Evolutionary conservation across 2,113 vertebrate genomes (phyloP).

Genomic region (Mirounga angustirostris): DNA sequence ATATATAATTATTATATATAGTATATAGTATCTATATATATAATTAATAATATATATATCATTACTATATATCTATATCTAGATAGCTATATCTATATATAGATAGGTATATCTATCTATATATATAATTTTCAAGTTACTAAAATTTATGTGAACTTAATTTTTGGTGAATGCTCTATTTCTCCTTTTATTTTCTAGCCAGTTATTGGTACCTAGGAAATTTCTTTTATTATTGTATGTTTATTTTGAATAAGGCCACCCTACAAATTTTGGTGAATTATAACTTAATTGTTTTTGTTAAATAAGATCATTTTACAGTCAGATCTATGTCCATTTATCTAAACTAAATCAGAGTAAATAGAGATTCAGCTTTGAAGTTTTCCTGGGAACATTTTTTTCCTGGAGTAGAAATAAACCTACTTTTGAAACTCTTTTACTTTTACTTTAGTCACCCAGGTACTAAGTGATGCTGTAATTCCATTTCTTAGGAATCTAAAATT

Average conservation of each 20-base stretch:
- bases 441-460: background rate
- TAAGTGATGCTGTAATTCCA: conserved; percentile 26
- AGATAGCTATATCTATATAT: too few relatives aligned
- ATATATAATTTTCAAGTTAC: conserved; percentile 15
- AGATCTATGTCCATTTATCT: background rate
- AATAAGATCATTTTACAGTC: background rate
- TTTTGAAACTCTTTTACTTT: conserved; percentile 53
- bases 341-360: background rate
- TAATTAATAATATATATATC: too few relatives aligned
- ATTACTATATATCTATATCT: background rate
- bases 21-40: too few relatives aligned
- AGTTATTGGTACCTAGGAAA: background rate
- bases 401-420: conserved; percentile 38
- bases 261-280: conserved; percentile 26
- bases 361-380: conserved; percentile 3
- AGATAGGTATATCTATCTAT: too few relatives aligned
- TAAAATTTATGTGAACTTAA: background rate
- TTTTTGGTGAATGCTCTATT: background rate
- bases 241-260: conserved; percentile 54
- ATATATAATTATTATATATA: background rate
- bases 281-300: conserved; percentile 41
- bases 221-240: conserved; percentile 55
- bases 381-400: background rate
- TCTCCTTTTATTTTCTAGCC: conserved; percentile 38
- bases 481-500: conserved; percentile 61